Evolutionary conservation across 1,140 invertebrate genomes (phyloP).

Genomic region (Ceratina japonica): DNA sequence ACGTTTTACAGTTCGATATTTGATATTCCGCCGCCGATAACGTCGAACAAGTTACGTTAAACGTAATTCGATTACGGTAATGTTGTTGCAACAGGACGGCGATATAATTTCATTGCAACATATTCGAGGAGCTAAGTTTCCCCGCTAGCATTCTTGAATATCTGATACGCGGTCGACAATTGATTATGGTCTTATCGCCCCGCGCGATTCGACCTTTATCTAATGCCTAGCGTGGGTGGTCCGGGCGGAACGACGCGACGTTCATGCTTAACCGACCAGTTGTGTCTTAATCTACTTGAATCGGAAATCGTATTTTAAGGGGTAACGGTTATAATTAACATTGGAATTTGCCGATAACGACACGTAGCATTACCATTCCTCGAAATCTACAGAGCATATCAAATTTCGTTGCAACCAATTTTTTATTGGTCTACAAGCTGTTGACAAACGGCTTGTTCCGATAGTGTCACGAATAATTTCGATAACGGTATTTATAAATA

Average conservation of each 20-base stretch:
- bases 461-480: neutral
- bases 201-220: neutral
- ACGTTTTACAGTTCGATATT: neutral
- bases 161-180: neutral
- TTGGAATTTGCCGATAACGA: constrained; percentile 1
- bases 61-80: neutral
- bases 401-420: neutral
- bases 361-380: neutral
- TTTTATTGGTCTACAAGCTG: neutral
- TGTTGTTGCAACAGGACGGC: neutral
- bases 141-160: neutral
- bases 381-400: neutral
- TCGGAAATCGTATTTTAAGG: constrained; percentile 1
- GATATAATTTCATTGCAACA: constrained; percentile 6
- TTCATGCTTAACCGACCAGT: neutral
- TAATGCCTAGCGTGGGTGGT: neutral
- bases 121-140: neutral
- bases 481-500: no score
- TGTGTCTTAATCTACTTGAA: constrained; percentile 18
- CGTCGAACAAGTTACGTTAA: neutral
- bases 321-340: constrained; percentile 6
- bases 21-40: neutral
- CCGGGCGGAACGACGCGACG: no score
- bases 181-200: neutral
- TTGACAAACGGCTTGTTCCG: neutral